Percentiles rank a stretch among this genome's conserved stretches.
Evolutionary conservation across 1,140 invertebrate genomes (phyloP).

Genomic region (silkworm (Bombyx mori)): DNA sequence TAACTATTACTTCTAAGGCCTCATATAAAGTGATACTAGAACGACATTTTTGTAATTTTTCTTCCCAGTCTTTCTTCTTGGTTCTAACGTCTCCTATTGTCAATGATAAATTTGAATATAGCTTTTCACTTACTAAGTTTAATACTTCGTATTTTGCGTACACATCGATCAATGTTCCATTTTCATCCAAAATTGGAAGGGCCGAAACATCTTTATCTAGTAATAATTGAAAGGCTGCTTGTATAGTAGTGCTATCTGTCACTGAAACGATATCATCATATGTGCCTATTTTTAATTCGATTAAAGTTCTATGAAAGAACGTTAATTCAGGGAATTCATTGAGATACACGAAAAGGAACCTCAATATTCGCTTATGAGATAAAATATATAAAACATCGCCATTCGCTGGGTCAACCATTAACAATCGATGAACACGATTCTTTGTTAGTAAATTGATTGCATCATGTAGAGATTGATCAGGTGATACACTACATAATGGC

Average conservation of each 20-base stretch:
- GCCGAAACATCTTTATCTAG: conserved; percentile 62
- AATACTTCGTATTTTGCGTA: conserved; percentile 66
- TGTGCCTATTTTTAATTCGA: conserved; percentile 60
- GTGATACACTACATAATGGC: conserved; percentile 47
- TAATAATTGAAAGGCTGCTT: conserved; percentile 54
- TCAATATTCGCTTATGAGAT: conserved; percentile 62
- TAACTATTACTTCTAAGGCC: conserved; percentile 70
- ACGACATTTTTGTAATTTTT: conserved; percentile 66
- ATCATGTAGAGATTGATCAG: conserved; percentile 61
- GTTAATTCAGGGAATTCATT: conserved; percentile 66
- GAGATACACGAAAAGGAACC: conserved; percentile 62
- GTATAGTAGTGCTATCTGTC: conserved; percentile 50
- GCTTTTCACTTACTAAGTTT: conserved; percentile 63
- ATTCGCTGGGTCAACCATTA: conserved; percentile 53
- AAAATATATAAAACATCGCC: conserved; percentile 63
- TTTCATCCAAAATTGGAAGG: conserved; percentile 56
- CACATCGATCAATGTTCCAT: conserved; percentile 52
- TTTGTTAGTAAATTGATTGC: conserved; percentile 59
- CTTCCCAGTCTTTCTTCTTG: conserved; percentile 70
- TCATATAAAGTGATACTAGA: conserved; percentile 67
- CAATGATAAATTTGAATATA: conserved; percentile 60
- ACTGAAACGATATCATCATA: conserved; percentile 55
- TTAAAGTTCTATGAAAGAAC: conserved; percentile 56
- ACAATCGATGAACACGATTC: conserved; percentile 56
- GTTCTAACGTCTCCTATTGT: conserved; percentile 59